A percentile compares a stretch with the other conserved stretches of the same genome.
phyloP scores from a whole-genome alignment of 2,797 vertebrate species.

The Pygocentrus nattereri region DNA sequence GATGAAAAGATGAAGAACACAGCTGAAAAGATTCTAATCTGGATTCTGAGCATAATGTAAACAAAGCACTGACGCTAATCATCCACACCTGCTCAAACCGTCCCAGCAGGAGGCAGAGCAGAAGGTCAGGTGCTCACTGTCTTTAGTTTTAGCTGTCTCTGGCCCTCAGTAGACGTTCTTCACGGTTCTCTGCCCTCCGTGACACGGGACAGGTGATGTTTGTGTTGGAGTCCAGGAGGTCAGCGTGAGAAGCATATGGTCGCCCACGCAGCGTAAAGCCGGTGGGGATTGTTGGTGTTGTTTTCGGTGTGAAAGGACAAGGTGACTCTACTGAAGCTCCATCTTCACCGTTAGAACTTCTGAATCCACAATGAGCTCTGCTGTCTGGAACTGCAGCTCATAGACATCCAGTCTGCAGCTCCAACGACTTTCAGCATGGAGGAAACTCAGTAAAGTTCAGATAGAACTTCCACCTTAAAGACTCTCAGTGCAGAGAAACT shows the following conservation, averaged over 20 bases:
- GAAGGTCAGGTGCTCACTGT: neutral
- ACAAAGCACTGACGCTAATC: too few relatives aligned
- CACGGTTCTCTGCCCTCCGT: neutral
- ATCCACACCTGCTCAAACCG: too few relatives aligned
- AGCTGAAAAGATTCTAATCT: too few relatives aligned
- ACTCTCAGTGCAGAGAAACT: too few relatives aligned
- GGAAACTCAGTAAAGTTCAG: neutral
- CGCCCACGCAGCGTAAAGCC: neutral
- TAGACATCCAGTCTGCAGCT: neutral
- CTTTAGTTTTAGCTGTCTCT: neutral
- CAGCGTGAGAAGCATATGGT: neutral
- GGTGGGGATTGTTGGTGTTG: neutral
- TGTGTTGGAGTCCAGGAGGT: neutral
- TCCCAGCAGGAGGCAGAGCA: neutral
- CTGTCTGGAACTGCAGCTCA: neutral
- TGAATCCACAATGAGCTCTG: neutral
- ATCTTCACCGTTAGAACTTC: neutral
- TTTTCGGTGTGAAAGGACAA: neutral
- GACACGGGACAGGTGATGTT: neutral
- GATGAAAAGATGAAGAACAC: too few relatives aligned
- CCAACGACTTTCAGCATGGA: neutral
- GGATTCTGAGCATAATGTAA: too few relatives aligned
- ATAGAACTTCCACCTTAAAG: too few relatives aligned
- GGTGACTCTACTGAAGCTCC: neutral
- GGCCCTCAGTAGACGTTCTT: neutral